Evolutionary conservation across 2,797 vertebrate genomes (phyloP).

Genomic region (Thalassophryne amazonica): DNA sequence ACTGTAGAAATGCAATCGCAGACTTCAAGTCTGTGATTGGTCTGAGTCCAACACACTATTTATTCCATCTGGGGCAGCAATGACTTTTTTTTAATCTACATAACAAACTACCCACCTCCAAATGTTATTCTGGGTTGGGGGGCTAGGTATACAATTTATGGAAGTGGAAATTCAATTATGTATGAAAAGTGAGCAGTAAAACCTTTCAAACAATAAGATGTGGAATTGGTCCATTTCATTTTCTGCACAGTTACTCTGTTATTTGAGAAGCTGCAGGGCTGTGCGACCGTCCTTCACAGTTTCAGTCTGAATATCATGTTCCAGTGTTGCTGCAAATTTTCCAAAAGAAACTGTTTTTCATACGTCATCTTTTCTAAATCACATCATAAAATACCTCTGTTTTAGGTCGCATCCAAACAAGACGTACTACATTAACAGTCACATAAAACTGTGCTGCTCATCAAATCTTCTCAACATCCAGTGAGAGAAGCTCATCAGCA

Average conservation of each 20-base stretch:
- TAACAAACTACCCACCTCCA: too few relatives aligned
- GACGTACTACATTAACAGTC: constrained; percentile 24
- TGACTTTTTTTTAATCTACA: too few relatives aligned
- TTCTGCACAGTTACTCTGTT: neutral
- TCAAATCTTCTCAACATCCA: neutral
- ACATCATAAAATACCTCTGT: constrained; percentile 11
- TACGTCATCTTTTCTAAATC: constrained; percentile 3
- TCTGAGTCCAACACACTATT: too few relatives aligned
- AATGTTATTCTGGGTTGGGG: too few relatives aligned
- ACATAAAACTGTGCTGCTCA: constrained; percentile 65
- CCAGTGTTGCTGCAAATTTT: neutral
- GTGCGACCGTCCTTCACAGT: neutral
- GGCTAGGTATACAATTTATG: constrained; percentile 25
- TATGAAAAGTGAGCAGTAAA: constrained; percentile 2
- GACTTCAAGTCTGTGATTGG: too few relatives aligned
- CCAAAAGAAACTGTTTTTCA: too few relatives aligned
- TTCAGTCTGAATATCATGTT: neutral
- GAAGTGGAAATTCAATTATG: constrained; percentile 9
- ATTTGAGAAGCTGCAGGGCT: neutral
- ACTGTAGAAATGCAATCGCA: too few relatives aligned
- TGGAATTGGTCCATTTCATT: neutral
- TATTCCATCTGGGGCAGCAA: too few relatives aligned
- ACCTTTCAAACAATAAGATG: neutral
- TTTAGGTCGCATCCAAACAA: neutral
- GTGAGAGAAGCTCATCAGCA: neutral